Conservation (phyloP, 2,888 invertebrate genomes). For the Chromoteleia sp. region DNA sequence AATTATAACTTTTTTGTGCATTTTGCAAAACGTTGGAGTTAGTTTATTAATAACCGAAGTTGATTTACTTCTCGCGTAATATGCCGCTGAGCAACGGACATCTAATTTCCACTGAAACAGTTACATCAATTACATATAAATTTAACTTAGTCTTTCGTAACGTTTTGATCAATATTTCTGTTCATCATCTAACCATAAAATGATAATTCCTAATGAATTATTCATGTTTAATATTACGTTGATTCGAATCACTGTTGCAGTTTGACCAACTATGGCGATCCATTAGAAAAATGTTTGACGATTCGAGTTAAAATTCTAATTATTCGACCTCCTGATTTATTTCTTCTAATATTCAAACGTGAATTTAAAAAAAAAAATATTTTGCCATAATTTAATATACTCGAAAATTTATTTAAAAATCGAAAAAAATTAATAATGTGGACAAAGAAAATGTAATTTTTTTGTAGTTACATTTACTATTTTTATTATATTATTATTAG, state of each 20-base stretch:
- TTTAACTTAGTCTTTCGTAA: constrained; percentile 25
- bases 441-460: no score
- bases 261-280: constrained; percentile 15
- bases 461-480: no score
- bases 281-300: not conserved
- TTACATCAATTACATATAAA: constrained; percentile 37
- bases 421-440: no score
- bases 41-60: constrained; percentile 8
- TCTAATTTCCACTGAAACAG: constrained; percentile 36
- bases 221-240: constrained; percentile 34
- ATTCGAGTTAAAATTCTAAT: not conserved
- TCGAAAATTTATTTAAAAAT: no score
- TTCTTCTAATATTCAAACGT: not conserved
- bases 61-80: constrained; percentile 18
- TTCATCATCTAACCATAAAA: constrained; percentile 28
- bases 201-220: constrained; percentile 33
- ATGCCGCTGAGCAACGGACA: constrained; percentile 9
- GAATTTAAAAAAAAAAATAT: not conserved
- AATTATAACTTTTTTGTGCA: not conserved
- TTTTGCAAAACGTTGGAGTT: not conserved
- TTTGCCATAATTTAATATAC: no score
- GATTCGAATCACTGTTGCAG: constrained; percentile 19
- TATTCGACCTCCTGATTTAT: not conserved
- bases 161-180: constrained; percentile 35
- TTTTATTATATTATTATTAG: no score